phyloP scores from a whole-genome alignment of 2,113 vertebrate genomes.

The Pelusios castaneus region DNA sequence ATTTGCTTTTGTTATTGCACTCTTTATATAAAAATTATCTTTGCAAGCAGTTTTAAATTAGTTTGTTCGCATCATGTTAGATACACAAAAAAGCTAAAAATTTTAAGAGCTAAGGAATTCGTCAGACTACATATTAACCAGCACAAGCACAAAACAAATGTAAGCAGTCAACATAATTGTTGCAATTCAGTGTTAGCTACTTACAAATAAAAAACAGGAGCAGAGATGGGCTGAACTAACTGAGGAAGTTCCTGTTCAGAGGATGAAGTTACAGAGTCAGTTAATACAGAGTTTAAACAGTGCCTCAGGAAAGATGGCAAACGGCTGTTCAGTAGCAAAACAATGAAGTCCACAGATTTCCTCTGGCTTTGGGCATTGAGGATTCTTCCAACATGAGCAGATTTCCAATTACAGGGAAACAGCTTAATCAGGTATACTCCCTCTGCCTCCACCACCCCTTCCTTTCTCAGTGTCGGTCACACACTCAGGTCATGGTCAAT shows the following conservation, averaged over 20 bases:
- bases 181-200: neutral
- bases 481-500: neutral
- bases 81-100: neutral
- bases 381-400: neutral
- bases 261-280: neutral
- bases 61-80: neutral
- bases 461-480: fast-evolving
- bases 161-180: neutral
- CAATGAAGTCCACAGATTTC: neutral
- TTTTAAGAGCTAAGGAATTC: slow-evolving; percentile 3
- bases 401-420: neutral
- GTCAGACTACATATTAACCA: neutral
- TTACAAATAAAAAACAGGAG: neutral
- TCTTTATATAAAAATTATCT: neutral
- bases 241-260: neutral
- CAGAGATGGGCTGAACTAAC: neutral
- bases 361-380: neutral
- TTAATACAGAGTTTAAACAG: neutral
- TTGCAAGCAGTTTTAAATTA: slow-evolving; percentile 11
- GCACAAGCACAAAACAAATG: neutral
- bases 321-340: neutral
- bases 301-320: neutral
- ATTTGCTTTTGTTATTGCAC: neutral
- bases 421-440: neutral
- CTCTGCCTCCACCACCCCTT: fast-evolving